Base-by-base conservation (phyloP, 2,113 vertebrate species). In the Platichthys flesus region DNA sequence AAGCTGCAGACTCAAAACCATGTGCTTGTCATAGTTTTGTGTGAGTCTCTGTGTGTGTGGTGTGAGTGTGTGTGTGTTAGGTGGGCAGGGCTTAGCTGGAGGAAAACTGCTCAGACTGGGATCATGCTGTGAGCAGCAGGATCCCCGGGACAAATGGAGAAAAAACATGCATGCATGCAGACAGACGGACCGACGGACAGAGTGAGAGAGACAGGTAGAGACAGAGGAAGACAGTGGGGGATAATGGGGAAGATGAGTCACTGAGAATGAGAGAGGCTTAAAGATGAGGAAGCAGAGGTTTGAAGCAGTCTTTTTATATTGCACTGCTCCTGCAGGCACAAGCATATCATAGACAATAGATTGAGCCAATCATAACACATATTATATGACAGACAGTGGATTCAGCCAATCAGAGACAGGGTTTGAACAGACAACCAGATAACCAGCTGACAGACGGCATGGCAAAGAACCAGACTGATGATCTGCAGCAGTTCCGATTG, bases 51-150 rank as follows among this genome's bases (percentile, higher is more conserved):
- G 82, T 42, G 85, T 82, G 74, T 66, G 59, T 76, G 67, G 3
- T 84, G 42, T 80, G 73, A 72, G 80, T 69, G 71, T 80, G 79
- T 91, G 61, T 45, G 61, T 63, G 73, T 88, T 84, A 83, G 88
- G 89, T 89, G 84, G 91, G 91, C 92, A 92, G 91, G 90, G 90
- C 85, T 90, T 91, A 88, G 86, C 87, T 92, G 89, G 88, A 89
- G 87, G 84, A 92, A 81, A 82, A 75, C 86, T 90, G 69, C 80
- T 89, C 75, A 76, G 78, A 76, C 78, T 47, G 75, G 59, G 84
- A 83, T 83, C 79, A 69, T 71, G 78, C 74, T 79, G 75, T 87
- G 72, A 76, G 70, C 85, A 88, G 88, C 76, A 83, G 88, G 92
- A 89, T 92, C 88, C 82, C 87, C 26, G 59, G 89, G 90, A 90